phyloP scores from a whole-genome alignment of 2,888 invertebrate species.

The Cynaeus angustus region DNA sequence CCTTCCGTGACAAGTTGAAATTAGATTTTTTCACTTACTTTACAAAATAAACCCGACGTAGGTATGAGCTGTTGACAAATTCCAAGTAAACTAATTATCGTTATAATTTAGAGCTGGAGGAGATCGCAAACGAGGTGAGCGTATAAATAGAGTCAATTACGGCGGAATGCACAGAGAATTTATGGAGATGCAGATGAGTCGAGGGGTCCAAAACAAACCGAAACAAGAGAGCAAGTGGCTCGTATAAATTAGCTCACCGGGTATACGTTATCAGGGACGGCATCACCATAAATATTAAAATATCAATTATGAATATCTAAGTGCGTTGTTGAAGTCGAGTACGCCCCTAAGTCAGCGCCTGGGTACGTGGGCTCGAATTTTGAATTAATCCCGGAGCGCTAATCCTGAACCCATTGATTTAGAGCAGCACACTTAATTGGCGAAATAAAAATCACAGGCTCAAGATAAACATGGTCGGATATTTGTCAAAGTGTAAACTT shows the following conservation, averaged over 20 bases:
- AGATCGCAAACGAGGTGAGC: slow-evolving; percentile 54
- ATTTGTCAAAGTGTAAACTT: slow-evolving; percentile 43
- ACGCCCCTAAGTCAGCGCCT: slow-evolving; percentile 65
- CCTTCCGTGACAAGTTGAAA: slow-evolving; percentile 42
- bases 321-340: slow-evolving; percentile 63
- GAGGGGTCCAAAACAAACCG: slow-evolving; percentile 48
- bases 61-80: slow-evolving; percentile 54
- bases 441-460: slow-evolving; percentile 41
- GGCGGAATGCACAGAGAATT: slow-evolving; percentile 57
- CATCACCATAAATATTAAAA: slow-evolving; percentile 66
- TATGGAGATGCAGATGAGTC: slow-evolving; percentile 52
- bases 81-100: slow-evolving; percentile 58
- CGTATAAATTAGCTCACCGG: slow-evolving; percentile 56
- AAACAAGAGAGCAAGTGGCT: slow-evolving; percentile 48
- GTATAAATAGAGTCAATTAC: slow-evolving; percentile 61
- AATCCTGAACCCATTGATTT: slow-evolving; percentile 40
- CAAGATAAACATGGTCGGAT: slow-evolving; percentile 30
- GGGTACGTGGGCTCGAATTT: slow-evolving; percentile 45
- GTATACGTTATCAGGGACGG: slow-evolving; percentile 61
- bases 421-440: slow-evolving; percentile 44
- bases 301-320: slow-evolving; percentile 70
- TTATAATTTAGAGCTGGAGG: slow-evolving; percentile 52
- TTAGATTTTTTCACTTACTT: slow-evolving; percentile 44
- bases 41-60: slow-evolving; percentile 41
- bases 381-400: slow-evolving; percentile 40